These are phyloP conservation scores for Barbus barbus DNA, from an alignment of 2,113 vertebrate species.

Conservation along the genomic window DNA sequence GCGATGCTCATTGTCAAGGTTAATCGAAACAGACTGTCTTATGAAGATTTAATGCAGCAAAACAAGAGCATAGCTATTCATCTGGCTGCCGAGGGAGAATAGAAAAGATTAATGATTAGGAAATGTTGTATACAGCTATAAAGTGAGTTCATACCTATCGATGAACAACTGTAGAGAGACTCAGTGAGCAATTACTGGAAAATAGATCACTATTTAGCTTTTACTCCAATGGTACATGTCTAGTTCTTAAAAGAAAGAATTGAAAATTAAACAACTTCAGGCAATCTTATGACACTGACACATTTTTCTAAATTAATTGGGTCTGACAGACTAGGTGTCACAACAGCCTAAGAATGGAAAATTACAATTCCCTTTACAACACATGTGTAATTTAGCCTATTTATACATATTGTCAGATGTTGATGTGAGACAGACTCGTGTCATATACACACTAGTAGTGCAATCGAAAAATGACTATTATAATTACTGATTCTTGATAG, in stretches of 20 bases:
- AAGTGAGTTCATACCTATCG: background rate
- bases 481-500: background rate
- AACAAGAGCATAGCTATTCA: background rate
- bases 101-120: background rate
- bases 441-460: background rate
- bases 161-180: background rate
- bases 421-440: background rate
- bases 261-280: constrained; percentile 1
- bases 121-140: background rate
- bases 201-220: background rate
- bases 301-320: constrained; percentile 39
- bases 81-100: background rate
- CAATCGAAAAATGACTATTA: background rate
- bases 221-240: background rate
- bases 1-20: constrained; percentile 36
- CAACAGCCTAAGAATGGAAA: constrained; percentile 25
- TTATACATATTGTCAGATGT: background rate
- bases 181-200: background rate
- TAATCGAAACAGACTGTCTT: constrained; percentile 20
- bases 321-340: constrained; percentile 41
- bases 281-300: constrained; percentile 39
- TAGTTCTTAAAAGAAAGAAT: background rate
- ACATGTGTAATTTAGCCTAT: background rate
- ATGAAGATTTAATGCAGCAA: constrained; percentile 21
- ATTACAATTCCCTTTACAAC: background rate